A percentile compares a stretch with the other conserved stretches of the same genome.
Evolutionary conservation across 2,888 invertebrate genomes (phyloP).

Genomic region (Clivina fossor): DNA sequence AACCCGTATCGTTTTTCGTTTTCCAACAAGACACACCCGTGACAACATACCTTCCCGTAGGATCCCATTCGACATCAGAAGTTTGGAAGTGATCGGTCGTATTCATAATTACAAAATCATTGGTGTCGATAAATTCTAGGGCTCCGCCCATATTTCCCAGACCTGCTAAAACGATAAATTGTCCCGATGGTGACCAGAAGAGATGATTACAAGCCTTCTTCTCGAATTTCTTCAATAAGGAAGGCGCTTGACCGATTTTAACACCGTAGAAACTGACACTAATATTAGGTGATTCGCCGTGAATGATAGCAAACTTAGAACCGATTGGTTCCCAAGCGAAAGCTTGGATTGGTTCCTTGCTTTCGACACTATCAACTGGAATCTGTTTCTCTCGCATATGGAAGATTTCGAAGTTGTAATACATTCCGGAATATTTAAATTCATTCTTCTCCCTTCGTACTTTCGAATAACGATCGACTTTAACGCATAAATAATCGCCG

Average conservation of each 20-base stretch:
- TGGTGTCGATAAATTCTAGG: conserved; percentile 92
- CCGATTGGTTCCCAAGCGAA: conserved; percentile 99
- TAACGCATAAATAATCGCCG: conserved; percentile 96
- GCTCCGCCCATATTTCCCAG: conserved; percentile 82
- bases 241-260: conserved; percentile 86
- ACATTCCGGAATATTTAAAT: conserved; percentile 93
- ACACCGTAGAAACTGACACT: conserved; percentile 92
- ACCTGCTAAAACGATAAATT: conserved; percentile 92
- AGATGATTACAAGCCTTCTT: conserved; percentile 87
- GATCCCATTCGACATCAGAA: conserved; percentile 99
- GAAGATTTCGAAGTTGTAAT: conserved; percentile 98
- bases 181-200: conserved; percentile 95
- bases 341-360: conserved; percentile 88
- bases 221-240: conserved; percentile 83
- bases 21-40: conserved; percentile 96
- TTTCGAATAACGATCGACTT: conserved; percentile 86
- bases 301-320: conserved; percentile 94
- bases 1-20: conserved; percentile 85
- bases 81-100: conserved; percentile 88
- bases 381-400: conserved; percentile 97
- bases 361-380: conserved; percentile 96
- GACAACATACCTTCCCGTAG: conserved; percentile 95
- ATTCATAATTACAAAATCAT: conserved; percentile 94
- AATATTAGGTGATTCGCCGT: conserved; percentile 85
- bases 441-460: conserved; percentile 93